Evolutionary conservation across 2,888 invertebrate species (phyloP), one percentile per base, ranked within the genome.

Genomic region (Dicycla oo): DNA sequence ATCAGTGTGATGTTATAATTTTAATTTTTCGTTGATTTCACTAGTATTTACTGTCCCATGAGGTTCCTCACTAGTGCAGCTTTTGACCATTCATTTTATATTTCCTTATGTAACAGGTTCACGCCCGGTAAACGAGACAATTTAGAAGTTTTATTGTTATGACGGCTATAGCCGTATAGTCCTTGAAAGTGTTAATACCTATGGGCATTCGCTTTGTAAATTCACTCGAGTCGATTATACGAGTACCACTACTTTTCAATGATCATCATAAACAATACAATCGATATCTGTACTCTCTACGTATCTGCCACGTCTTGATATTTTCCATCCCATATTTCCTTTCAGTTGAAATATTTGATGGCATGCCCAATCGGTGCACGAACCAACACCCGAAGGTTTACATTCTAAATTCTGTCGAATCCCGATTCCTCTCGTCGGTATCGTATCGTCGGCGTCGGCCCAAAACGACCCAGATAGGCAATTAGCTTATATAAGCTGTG

Each of bases 401-500:
- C n/a, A 23, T 40, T 53, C 51, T 10, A 64, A 61, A 69, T 53
- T 53, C 43, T 18, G 43, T 64, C 11, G 38, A 51, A 70, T 60
- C 11, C 5, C 54, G 49, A 65, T 70, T 64, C 49, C 63, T 69
- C 66, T 69, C 47, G 51, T 77, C 58, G 65, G 72, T 74, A 71
- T 86, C 86, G 86, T 84, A 80, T 79, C 83, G 86, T 80, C 49
- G 68, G 60, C 69, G 85, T 80, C 38, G 63, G 66, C 58, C 64
- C 64, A 79, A 88, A 86, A 80, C 75, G 82, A 67, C 75, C 71
- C 73, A 70, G 84, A 84, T 84, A 86, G 85, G 82, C 87, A 89
- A 90, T 90, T 89, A 89, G 85, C 88, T 88, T 89, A 89, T 90
- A 87, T 86, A 79, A 78, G 74, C 82, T 79, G 80, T 80, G 88